Percentiles rank a stretch among this genome's conserved stretches.
These are phyloP conservation scores for Rhopalosiphum nymphaeae DNA, from an alignment of 2,888 invertebrate genomes.

Conservation along the genomic window DNA sequence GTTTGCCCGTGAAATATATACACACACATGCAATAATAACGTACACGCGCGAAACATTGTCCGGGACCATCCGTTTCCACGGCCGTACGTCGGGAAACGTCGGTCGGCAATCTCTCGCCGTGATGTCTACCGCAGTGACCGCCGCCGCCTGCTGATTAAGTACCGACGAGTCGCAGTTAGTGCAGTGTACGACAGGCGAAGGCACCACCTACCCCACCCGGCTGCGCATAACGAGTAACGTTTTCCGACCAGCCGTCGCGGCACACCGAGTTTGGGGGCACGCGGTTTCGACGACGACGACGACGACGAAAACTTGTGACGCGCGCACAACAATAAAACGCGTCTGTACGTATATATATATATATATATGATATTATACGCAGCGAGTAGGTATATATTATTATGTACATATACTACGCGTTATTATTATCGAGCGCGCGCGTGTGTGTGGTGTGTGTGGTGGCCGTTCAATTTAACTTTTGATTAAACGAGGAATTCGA, in stretches of 20 bases:
- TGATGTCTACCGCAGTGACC: background rate
- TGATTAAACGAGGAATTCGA: conserved; percentile 5
- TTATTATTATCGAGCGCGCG: background rate
- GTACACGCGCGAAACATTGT: background rate
- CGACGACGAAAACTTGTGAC: background rate
- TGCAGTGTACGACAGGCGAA: background rate
- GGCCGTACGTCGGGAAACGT: too few relatives aligned
- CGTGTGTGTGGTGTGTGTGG: background rate
- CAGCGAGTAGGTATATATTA: background rate
- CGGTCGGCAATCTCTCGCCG: background rate
- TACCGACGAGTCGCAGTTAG: background rate
- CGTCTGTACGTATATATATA: too few relatives aligned
- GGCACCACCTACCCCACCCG: too few relatives aligned
- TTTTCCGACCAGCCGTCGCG: background rate
- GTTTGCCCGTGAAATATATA: background rate
- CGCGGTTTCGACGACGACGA: background rate
- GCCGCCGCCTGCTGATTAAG: background rate
- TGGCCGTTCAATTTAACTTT: conserved; percentile 2
- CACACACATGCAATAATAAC: too few relatives aligned
- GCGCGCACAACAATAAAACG: background rate
- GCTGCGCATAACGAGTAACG: background rate
- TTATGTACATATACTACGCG: background rate
- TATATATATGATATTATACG: background rate
- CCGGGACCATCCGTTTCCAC: background rate
- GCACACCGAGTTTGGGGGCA: too few relatives aligned